Base-by-base conservation (phyloP, 2,888 invertebrate species). In the Agrochola litura region DNA sequence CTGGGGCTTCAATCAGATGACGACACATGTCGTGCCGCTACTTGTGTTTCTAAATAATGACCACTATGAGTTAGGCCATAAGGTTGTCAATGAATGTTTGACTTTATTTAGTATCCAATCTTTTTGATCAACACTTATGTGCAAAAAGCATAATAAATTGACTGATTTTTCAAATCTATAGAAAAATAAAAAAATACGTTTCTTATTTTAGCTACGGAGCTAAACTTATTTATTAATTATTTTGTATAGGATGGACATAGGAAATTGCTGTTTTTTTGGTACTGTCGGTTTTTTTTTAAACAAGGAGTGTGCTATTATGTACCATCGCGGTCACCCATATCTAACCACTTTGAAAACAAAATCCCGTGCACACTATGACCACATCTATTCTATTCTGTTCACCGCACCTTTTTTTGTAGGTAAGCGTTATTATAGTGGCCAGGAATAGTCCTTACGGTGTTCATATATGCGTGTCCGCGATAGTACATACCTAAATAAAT, bases 61-160 rank as follows among this genome's bases (percentile, higher is more conserved):
- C n/a, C 56, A 85, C 75, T 84, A 61, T 75, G 19, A 25, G 25
- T 54, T 63, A 63, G 10, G 19, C 1, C 3, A 54, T 76, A 58
- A 78, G 70, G 73, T 41, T 68, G n/a, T 68, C n/a, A 66, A 60
- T 49, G 19, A 52, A 63, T 63, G 37, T 69, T 70, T 60, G 25
- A 68, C 14, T 64, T 64, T 46, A 63, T 58, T 49, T 65, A 16
- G 43, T 37, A 67, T 67, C 60, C 49, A 52, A 68, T 64, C 16
- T 19, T 73, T 71, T 83, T 73, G 69, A 70, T 49, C 49, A 56
- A 70, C 61, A 64, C 37, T 60, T 75, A 63, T 70, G 73, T 75
- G 83, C 71, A 69, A 66, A n/a, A 74, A 73, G 78, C 83, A 84
- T 86, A 82, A 85, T 85, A 76, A 76, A 78, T 70, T 73, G 83